Conservation (phyloP, 2,797 vertebrate species). For the Pteronotus mesoamericanus region DNA sequence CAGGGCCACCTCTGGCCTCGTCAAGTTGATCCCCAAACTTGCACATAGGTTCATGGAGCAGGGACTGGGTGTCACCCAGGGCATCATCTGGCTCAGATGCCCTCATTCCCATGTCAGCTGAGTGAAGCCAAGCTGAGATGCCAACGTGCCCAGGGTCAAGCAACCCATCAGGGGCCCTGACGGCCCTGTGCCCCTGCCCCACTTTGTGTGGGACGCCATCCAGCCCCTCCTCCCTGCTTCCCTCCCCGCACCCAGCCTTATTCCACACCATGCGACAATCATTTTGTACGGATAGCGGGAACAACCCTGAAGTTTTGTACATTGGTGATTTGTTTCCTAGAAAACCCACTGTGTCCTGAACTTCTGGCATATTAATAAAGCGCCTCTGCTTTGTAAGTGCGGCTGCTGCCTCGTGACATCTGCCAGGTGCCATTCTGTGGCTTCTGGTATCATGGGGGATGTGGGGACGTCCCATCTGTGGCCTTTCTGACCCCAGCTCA, state of each 20-base stretch:
- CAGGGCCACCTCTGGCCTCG: neutral
- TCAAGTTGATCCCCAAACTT: neutral
- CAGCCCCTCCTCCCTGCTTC: constrained; percentile 45
- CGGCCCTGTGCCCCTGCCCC: neutral
- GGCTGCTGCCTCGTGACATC: neutral
- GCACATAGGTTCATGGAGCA: neutral
- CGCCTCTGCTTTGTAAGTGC: constrained; percentile 76
- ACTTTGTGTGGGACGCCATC: neutral
- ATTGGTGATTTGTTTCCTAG: constrained; percentile 73
- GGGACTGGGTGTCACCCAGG: neutral
- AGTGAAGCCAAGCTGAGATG: accelerated
- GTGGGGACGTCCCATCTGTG: neutral
- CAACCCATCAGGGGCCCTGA: neutral
- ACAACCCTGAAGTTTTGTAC: constrained; percentile 77
- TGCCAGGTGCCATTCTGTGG: neutral
- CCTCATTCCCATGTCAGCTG: neutral
- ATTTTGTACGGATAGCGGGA: constrained; percentile 75
- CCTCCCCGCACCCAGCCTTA: constrained; percentile 66
- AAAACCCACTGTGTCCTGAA: constrained; percentile 70
- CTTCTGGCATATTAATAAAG: constrained; percentile 79
- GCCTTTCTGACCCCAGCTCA: neutral
- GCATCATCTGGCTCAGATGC: neutral
- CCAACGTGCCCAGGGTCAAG: neutral
- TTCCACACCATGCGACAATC: constrained; percentile 78
- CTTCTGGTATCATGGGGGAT: accelerated